Evolutionary conservation across 2,113 vertebrate genomes (phyloP), one percentile per base, ranked within the genome.

Genomic region (Panthera uncia): DNA sequence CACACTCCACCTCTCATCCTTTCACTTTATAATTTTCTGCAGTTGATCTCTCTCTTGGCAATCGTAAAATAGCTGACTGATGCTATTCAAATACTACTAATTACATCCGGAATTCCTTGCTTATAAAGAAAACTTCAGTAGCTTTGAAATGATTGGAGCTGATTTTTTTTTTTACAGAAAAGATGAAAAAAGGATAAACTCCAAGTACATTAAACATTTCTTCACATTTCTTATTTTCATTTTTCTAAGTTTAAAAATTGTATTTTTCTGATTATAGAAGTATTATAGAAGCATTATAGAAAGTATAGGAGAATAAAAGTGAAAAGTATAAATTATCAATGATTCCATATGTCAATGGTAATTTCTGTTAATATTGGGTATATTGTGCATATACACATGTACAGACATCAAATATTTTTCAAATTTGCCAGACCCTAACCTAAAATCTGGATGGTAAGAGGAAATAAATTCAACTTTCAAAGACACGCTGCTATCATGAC

Each of bases 221-320:
- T 83, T 89, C 80, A 74, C 23, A 57, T 68, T 93, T 66, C 41
- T 73, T 82, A 19, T 80, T 93, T 78, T 69, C 50, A 33, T 78
- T 95, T 97, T 95, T 89, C n/a, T 85, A 80, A 29, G 23, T 69
- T 85, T 31, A 82, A 50, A 74, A 86, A 83, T 38, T 73, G 76
- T 16, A 69, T 41, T 94, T 89, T 96, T 66, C 45, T 90, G 68
- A 69, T 71, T 78, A 48, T 94, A 65, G 76, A 95, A 82, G 61
- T 95, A 78, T 65, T 38, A 63, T 73, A 33, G 48, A 11, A 80
- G 63, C 79, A 27, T 68, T 94, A 74, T 6, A 83, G 10, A 63
- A 85, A 66, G 18, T 90, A 65, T 8, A 95, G n/a, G 61, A 76
- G 92, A 94, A 85, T 84, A 73, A 96, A 93, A 76, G 38, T 68